phyloP scores from a whole-genome alignment of 23 tunicate genomes.

The Diplosoma virens region DNA sequence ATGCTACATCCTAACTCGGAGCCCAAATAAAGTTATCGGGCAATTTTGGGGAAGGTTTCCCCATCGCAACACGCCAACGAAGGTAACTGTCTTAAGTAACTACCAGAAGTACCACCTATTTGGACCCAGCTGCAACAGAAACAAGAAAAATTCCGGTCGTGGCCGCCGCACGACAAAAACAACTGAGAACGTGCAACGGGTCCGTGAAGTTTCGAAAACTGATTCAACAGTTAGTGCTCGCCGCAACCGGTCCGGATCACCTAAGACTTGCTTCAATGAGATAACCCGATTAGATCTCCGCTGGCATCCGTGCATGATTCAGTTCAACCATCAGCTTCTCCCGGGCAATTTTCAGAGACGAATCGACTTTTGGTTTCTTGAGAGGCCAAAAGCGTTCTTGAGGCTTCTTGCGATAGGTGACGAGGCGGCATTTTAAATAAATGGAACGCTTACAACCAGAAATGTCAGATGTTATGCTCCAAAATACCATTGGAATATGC shows the following conservation, averaged over 20 bases:
- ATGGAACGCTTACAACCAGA: too few relatives aligned
- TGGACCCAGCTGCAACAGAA: not conserved
- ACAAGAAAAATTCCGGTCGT: not conserved
- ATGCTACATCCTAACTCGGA: too few relatives aligned
- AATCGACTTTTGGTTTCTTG: not conserved
- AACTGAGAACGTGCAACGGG: slow-evolving; percentile 1
- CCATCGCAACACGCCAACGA: not conserved
- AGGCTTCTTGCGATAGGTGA: too few relatives aligned
- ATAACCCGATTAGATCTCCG: not conserved
- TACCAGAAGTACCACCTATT: not conserved
- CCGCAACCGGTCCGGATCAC: too few relatives aligned
- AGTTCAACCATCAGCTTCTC: not conserved
- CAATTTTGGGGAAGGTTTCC: not conserved
- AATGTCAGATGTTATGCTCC: not conserved
- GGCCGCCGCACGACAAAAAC: too few relatives aligned
- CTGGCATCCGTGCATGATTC: not conserved
- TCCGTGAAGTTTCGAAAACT: not conserved
- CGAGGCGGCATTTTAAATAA: too few relatives aligned
- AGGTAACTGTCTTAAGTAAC: too few relatives aligned
- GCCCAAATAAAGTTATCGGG: too few relatives aligned
- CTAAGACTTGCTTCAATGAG: too few relatives aligned
- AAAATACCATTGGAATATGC: not conserved
- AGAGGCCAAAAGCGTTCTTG: not conserved
- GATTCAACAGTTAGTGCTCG: too few relatives aligned
- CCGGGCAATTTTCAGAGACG: not conserved